phyloP scores from a whole-genome alignment of 2,113 vertebrate species.

The Calyptomena viridis region DNA sequence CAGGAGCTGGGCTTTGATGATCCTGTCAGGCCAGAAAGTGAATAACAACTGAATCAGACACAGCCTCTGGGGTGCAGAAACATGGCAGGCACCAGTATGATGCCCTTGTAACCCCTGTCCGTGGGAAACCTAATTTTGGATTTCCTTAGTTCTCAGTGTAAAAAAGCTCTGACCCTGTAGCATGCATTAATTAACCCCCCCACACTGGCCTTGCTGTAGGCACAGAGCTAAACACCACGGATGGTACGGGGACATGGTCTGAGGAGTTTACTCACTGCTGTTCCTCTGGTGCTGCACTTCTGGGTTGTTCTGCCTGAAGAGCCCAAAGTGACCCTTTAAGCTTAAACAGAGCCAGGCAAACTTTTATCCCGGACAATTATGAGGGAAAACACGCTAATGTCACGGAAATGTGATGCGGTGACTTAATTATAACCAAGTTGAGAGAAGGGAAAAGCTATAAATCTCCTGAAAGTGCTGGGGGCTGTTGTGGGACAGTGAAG shows the following conservation, averaged over 20 bases:
- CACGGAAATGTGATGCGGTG: not conserved
- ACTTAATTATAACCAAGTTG: constrained; percentile 19
- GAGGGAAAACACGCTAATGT: not conserved
- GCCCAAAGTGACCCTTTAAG: not conserved
- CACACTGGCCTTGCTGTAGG: not conserved
- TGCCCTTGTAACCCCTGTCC: not conserved
- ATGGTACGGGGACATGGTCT: not conserved
- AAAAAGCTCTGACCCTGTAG: not conserved
- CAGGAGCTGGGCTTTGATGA: not conserved
- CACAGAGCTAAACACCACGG: not conserved
- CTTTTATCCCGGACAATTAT: not conserved
- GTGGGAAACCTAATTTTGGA: not conserved
- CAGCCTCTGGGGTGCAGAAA: not conserved
- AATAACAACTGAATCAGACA: not conserved
- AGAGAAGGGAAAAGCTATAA: not conserved
- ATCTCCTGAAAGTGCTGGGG: not conserved
- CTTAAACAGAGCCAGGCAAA: not conserved
- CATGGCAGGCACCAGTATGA: not conserved
- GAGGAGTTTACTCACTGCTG: not conserved
- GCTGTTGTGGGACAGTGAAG: not conserved
- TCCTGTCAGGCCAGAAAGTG: rapidly evolving
- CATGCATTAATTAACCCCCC: not conserved
- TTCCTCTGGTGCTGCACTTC: not conserved
- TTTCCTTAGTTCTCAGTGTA: not conserved
- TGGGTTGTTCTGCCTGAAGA: not conserved